Conservation (phyloP, 2,888 invertebrate species). For the Clunio marinus region DNA sequence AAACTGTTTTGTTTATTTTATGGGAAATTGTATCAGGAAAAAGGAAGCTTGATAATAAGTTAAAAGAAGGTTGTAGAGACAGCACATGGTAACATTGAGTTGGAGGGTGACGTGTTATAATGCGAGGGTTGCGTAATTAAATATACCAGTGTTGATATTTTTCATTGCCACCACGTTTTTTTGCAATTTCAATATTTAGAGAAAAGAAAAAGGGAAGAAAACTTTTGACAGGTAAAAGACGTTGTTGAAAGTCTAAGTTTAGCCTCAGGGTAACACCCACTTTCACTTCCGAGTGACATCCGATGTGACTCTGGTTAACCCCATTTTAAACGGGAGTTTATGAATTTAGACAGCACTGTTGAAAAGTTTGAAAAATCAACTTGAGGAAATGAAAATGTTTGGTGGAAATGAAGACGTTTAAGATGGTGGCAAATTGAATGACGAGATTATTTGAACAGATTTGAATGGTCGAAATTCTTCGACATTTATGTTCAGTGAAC, state of each 20-base stretch:
- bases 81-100: too few relatives aligned
- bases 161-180: neutral
- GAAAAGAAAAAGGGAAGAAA: neutral
- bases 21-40: neutral
- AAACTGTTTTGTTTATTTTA: neutral
- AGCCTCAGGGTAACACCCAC: neutral
- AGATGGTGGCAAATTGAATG: neutral
- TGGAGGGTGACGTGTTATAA: too few relatives aligned
- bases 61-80: neutral
- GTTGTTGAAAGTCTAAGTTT: neutral
- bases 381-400: constrained; percentile 11
- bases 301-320: neutral
- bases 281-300: constrained; percentile 11
- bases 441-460: neutral
- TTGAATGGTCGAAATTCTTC: too few relatives aligned
- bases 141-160: neutral
- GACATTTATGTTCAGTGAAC: too few relatives aligned
- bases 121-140: constrained; percentile 19
- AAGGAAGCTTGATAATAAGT: neutral
- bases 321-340: neutral
- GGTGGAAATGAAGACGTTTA: constrained; percentile 7
- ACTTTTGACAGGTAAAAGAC: neutral
- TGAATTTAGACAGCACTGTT: neutral
- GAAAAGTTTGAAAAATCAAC: neutral
- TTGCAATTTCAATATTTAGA: neutral